Conservation (phyloP, 2,888 invertebrate species). For the Ophonus ardosiacus region DNA sequence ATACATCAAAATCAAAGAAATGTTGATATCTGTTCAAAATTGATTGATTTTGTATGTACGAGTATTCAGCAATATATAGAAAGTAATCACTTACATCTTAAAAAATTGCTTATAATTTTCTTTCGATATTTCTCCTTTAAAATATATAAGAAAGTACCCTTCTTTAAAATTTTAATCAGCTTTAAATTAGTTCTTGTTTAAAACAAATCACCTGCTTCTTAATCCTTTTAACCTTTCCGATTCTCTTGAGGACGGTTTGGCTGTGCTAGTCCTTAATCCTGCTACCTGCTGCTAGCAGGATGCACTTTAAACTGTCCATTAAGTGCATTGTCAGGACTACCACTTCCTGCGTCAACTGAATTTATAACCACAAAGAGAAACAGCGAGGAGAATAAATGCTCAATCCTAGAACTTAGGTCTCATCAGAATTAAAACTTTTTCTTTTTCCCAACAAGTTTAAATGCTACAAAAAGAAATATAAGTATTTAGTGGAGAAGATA, state of each 20-base stretch:
- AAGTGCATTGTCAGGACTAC: slow-evolving; percentile 26
- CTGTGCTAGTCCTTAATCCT: neutral
- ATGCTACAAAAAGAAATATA: neutral
- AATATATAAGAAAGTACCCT: too few relatives aligned
- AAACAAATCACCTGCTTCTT: neutral
- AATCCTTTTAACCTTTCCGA: neutral
- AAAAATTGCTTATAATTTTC: too few relatives aligned
- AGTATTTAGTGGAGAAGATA: too few relatives aligned
- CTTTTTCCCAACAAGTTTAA: neutral
- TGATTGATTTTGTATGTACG: too few relatives aligned
- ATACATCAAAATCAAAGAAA: too few relatives aligned
- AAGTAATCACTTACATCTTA: too few relatives aligned
- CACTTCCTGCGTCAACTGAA: slow-evolving; percentile 14
- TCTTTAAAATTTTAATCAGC: neutral
- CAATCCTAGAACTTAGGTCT: neutral
- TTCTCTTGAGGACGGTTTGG: neutral
- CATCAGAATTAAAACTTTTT: slow-evolving; percentile 4
- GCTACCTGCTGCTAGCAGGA: slow-evolving; percentile 12
- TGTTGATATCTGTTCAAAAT: too few relatives aligned
- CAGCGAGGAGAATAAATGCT: neutral
- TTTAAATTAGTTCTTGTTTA: neutral
- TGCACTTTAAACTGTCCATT: slow-evolving; percentile 23
- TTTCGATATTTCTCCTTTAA: too few relatives aligned
- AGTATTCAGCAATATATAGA: too few relatives aligned
- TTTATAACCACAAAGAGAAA: slow-evolving; percentile 5